Conservation (phyloP, 2,113 vertebrate genomes). For the Seriola aureovittata region DNA sequence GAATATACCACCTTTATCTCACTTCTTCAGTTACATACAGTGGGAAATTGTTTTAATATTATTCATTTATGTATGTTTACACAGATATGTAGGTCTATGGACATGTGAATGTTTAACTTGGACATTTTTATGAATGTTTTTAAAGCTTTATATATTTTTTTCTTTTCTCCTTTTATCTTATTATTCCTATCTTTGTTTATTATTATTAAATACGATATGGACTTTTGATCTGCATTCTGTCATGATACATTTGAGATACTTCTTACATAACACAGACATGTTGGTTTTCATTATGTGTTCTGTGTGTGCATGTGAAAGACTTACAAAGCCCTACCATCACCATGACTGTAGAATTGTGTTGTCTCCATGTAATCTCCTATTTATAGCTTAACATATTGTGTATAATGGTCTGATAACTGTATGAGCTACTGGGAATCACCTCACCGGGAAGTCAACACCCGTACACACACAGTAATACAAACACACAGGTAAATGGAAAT, state of each 20-base stretch:
- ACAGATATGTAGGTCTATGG: background rate
- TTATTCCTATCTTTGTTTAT: background rate
- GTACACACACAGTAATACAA: conserved; percentile 30
- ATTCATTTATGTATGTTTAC: background rate
- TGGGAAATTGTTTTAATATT: background rate
- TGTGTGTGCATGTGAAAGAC: conserved; percentile 3
- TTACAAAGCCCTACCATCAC: background rate
- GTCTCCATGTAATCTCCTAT: conserved; percentile 38
- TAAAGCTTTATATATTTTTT: background rate
- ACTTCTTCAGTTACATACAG: background rate
- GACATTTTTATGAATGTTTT: background rate
- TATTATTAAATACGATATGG: background rate
- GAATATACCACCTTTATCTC: background rate
- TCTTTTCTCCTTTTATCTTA: background rate
- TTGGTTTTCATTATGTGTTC: conserved; percentile 6
- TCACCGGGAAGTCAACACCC: conserved; percentile 34
- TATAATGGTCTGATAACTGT: conserved; percentile 42
- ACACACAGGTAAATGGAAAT: conserved; percentile 71
- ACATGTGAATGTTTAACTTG: background rate
- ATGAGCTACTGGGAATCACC: conserved; percentile 52
- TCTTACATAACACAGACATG: background rate
- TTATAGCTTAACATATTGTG: conserved; percentile 56
- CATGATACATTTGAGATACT: background rate
- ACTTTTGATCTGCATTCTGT: background rate
- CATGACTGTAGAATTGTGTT: conserved; percentile 36